Conservation (phyloP, 1,140 invertebrate genomes). For the Pachyrhynchus sulphureomaculatus region DNA sequence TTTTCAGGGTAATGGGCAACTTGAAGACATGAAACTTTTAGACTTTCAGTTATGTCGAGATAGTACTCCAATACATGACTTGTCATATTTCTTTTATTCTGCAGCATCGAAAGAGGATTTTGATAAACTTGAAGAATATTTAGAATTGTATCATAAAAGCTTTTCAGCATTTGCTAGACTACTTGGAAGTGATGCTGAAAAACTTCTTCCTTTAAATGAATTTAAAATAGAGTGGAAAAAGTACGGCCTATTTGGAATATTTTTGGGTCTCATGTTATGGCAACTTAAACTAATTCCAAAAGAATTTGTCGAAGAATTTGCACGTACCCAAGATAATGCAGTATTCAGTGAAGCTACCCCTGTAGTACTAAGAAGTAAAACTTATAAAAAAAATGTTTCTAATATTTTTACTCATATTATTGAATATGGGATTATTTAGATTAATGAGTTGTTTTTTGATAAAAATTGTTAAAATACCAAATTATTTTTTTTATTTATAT, state of each 20-base stretch:
- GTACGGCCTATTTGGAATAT: conserved; percentile 45
- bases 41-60: conserved; percentile 56
- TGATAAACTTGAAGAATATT: no score
- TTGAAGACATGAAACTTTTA: conserved; percentile 15
- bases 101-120: no score
- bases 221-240: conserved; percentile 48
- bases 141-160: no score
- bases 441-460: not conserved
- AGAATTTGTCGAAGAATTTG: conserved; percentile 1
- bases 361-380: not conserved
- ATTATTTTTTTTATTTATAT: no score
- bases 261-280: conserved; percentile 13
- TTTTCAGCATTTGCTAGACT: conserved; percentile 55
- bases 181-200: conserved; percentile 50
- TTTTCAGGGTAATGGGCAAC: conserved; percentile 11
- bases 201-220: conserved; percentile 52
- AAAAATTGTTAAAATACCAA: not conserved
- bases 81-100: no score
- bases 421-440: not conserved
- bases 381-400: not conserved
- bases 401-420: conserved; percentile 7
- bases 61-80: no score
- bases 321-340: conserved; percentile 1
- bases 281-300: conserved; percentile 17
- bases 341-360: not conserved